Conservation (phyloP, 2,113 vertebrate genomes). For the Poicephalus gulielmi region DNA sequence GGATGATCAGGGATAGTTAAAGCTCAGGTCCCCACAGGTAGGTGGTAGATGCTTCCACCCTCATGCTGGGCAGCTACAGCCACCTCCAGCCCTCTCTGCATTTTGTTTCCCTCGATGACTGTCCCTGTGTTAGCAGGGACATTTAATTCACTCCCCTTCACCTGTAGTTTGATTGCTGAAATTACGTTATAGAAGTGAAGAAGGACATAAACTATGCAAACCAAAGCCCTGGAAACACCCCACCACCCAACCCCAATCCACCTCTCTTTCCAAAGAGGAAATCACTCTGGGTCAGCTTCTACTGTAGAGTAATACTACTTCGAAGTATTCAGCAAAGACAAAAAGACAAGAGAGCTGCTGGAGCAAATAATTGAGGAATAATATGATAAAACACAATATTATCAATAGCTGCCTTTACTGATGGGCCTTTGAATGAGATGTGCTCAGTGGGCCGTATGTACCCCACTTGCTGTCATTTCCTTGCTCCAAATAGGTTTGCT, state of each 20-base stretch:
- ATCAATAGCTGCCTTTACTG: neutral
- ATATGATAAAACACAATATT: neutral
- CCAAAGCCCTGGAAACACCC: neutral
- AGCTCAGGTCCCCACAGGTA: neutral
- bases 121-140: neutral
- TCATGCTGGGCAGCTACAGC: neutral
- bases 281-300: neutral
- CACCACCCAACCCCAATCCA: neutral
- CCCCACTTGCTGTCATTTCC: neutral
- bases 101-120: neutral
- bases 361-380: conserved; percentile 38
- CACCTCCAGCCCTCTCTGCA: neutral
- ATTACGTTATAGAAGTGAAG: neutral
- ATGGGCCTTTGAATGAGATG: neutral
- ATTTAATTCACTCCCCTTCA: neutral
- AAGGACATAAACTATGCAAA: neutral
- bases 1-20: neutral
- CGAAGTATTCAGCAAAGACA: neutral
- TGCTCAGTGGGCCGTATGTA: neutral
- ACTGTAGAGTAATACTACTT: neutral
- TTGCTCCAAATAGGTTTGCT: conserved; percentile 24
- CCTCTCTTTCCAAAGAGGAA: neutral
- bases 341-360: conserved; percentile 15
- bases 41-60: neutral
- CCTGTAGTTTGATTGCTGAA: neutral